Percentiles rank a stretch among this genome's conserved stretches.
These are phyloP conservation scores for Drosophila obscura DNA, from an alignment of 1,140 invertebrate species.

Conservation along the genomic window DNA sequence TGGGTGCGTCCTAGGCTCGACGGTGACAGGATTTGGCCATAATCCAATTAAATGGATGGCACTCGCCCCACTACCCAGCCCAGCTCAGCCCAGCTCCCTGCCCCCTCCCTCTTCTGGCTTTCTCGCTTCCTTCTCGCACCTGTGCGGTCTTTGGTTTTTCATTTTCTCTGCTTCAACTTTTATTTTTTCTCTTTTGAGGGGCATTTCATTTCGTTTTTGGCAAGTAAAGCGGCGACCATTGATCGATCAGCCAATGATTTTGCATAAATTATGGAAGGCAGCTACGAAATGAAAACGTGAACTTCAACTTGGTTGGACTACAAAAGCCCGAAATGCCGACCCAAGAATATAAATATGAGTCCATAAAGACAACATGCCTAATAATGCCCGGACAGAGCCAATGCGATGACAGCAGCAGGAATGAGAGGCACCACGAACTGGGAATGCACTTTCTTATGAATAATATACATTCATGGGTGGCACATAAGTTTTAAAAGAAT, in stretches of 20 bases:
- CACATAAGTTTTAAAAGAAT: too few relatives aligned
- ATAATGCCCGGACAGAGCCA: too few relatives aligned
- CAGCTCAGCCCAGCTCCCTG: not conserved
- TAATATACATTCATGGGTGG: too few relatives aligned
- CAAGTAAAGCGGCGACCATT: constrained; percentile 53
- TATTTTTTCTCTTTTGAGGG: constrained; percentile 19
- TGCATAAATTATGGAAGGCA: constrained; percentile 70
- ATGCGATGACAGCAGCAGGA: too few relatives aligned
- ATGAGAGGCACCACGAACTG: not conserved
- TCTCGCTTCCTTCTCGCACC: constrained; percentile 70
- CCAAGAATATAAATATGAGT: constrained; percentile 34
- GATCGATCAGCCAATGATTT: constrained; percentile 80
- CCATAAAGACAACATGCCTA: constrained; percentile 2
- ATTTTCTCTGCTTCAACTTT: constrained; percentile 38
- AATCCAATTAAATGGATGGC: constrained; percentile 78
- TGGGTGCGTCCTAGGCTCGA: constrained; percentile 54
- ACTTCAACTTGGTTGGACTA: constrained; percentile 50
- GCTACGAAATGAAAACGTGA: constrained; percentile 42
- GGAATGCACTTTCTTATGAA: not conserved
- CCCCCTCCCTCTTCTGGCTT: not conserved
- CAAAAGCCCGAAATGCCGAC: constrained; percentile 63
- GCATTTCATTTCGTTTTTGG: constrained; percentile 32
- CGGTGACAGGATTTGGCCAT: constrained; percentile 76
- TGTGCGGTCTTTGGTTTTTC: constrained; percentile 53
- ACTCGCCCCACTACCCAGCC: constrained; percentile 30